Percentiles rank a stretch among this genome's conserved stretches.
These are phyloP conservation scores for Crenichthys baileyi DNA, from an alignment of 2,797 vertebrate species.

Conservation along the genomic window DNA sequence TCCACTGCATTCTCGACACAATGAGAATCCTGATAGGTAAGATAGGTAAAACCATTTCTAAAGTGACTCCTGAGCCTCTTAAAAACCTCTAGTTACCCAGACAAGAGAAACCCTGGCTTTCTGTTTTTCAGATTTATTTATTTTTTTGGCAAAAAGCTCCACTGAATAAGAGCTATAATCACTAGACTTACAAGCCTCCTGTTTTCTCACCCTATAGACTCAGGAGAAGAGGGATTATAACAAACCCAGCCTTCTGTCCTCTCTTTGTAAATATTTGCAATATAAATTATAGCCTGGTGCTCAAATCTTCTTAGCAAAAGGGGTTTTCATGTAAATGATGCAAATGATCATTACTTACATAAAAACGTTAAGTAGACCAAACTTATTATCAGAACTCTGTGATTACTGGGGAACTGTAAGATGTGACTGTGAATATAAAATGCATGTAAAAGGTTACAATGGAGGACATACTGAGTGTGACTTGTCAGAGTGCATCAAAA, in stretches of 20 bases:
- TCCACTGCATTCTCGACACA: constrained; percentile 52
- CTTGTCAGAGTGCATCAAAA: neutral
- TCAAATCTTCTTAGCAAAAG: constrained; percentile 13
- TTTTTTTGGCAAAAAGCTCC: constrained; percentile 28
- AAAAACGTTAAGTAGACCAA: neutral
- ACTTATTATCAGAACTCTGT: neutral
- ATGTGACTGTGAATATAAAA: neutral
- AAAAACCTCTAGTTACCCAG: constrained; percentile 32
- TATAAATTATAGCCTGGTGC: constrained; percentile 22
- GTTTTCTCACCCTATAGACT: constrained; percentile 45
- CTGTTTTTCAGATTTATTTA: constrained; percentile 25
- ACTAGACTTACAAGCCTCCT: constrained; percentile 42
- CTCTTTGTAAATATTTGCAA: constrained; percentile 29
- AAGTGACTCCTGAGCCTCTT: constrained; percentile 46
- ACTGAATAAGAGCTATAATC: constrained; percentile 32
- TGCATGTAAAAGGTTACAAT: neutral
- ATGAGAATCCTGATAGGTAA: constrained; percentile 59
- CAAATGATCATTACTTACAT: neutral
- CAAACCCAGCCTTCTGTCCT: constrained; percentile 48
- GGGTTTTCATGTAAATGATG: neutral
- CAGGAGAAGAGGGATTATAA: constrained; percentile 47
- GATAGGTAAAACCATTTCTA: constrained; percentile 61
- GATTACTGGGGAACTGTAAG: neutral
- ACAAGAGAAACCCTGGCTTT: constrained; percentile 31
- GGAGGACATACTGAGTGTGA: neutral